These are phyloP conservation scores for Rhabdornis inornatus DNA, from an alignment of 2,113 vertebrate species.

Conservation along the genomic window DNA sequence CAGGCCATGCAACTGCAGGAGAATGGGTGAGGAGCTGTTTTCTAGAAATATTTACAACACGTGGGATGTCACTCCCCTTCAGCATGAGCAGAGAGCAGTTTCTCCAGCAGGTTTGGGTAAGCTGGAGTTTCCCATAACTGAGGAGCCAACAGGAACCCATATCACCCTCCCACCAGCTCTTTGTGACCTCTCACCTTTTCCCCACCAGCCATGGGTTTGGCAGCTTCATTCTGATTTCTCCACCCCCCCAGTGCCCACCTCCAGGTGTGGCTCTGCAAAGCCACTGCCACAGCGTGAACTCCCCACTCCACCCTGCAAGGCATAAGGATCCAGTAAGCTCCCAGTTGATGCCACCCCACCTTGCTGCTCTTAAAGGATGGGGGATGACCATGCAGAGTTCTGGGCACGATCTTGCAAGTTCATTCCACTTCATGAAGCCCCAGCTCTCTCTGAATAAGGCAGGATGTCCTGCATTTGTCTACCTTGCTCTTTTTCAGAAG, in stretches of 20 bases:
- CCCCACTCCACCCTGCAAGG: fast-evolving
- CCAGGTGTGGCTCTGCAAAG: neutral
- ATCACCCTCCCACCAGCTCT: neutral
- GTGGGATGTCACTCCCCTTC: neutral
- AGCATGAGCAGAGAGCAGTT: fast-evolving
- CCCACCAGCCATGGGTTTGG: neutral
- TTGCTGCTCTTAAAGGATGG: neutral
- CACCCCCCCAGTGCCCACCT: fast-evolving
- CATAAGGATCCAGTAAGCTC: fast-evolving
- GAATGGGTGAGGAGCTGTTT: neutral
- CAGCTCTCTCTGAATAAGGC: neutral
- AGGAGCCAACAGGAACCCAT: neutral
- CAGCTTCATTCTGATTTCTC: neutral
- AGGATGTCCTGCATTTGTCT: neutral
- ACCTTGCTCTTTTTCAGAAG: neutral
- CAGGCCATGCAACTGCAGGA: neutral
- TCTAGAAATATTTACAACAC: neutral
- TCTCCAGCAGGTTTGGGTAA: neutral
- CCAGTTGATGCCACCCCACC: fast-evolving
- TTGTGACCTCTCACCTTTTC: fast-evolving
- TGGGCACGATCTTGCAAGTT: neutral
- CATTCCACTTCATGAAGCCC: neutral
- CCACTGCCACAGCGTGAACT: fast-evolving
- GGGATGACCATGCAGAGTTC: neutral
- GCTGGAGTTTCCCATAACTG: neutral